Base-by-base conservation (phyloP, 1,140 invertebrate species). In the Bombus confusus region DNA sequence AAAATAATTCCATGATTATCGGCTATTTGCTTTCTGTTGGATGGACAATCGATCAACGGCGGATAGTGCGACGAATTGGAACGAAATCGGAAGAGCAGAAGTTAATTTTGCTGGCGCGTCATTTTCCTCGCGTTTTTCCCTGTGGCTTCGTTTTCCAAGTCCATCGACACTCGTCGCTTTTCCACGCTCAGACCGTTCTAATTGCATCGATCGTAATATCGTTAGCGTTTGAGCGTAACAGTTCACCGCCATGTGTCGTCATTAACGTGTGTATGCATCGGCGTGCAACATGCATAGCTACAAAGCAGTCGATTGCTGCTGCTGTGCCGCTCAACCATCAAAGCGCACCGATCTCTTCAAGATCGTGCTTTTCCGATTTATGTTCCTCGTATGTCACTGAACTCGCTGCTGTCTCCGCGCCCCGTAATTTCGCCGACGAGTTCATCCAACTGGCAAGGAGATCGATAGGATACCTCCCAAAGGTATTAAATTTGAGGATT, bases 201-300 rank as follows among this genome's bases (percentile, higher is more conserved):
- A 74, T 82, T 82, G 72, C 39, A 74, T 82, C 52, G 71, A 62
- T 62, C 80, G 69, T 62, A 73, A 82, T 37, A 5, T 59, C 22
- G 25, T 82, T 74, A 82, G 13, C 71, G 52, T 64, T 34, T 39
- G 18, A 22, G n/a, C 47, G 10, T 73, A 81, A 80, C 43, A 28
- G 34, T 41, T 47, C 47, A 8, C 18, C 47, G 6, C 6, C 18
- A n/a, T 39, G 52, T 43, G 37, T 74, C 31, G n/a, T 64, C 57
- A 74, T 74, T 74, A 82, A n/a, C 52, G n/a, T 41, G 0, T 8
- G 37, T 31, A 43, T 43, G 39, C 64, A 5, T 41, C 9, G 22
- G 25, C 22, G 9, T 47, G 25, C 25, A 57, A 34, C 6, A 22
- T 18, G 13, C 31, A 3, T 28, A 2, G 15, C 2, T 25, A 62